Evolutionary conservation across 2,888 invertebrate genomes (phyloP), one percentile per base, ranked within the genome.

Genomic region (Ischnura elegans): DNA sequence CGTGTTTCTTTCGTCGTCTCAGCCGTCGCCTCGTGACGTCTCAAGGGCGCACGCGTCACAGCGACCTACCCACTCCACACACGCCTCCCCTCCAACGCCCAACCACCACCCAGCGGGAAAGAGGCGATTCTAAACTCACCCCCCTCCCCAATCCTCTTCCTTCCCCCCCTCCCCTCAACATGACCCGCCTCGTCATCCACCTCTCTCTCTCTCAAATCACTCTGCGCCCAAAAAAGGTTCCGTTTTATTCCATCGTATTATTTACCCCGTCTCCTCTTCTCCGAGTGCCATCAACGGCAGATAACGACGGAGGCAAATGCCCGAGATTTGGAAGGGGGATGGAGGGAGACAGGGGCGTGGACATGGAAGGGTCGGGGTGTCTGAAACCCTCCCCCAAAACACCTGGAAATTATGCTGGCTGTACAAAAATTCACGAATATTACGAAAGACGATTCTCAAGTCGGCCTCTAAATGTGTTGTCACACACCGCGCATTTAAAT

Each of bases 1-100:
- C 36, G 6, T 13, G 13, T 13, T 36, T 76, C n/a, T 16, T 76
- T 16, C 36, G 2, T 13, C 36, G 0, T 36, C 36, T 76, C 76
- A 25, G 29, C 36, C 76, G 36, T 76, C 76, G 76, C 36, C 36
- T 16, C 90, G 36, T 90, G 90, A 61, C 90, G 43, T 90, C 66
- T 90, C 90, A 90, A 90, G 90, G 90, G 90, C 90, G 61, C 61
- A 43, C 61, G 61, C 90, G 90, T 90, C 90, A 61, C 90, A 25
- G 36, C 29, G 42, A 43, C 43, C 43, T 19, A 13, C 90, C 36
- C 21, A 13, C 46, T 61, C 16, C 51, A 51, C 87, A 19, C 25
- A 87, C 42, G n/a, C 55, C 61, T 61, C 87, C 19, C 90, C 19
- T 36, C 55, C 61, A 29, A 55, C 87, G 42, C 43, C 43, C 45